Conservation (phyloP, 2,888 invertebrate species). For the Andrena fulva region DNA sequence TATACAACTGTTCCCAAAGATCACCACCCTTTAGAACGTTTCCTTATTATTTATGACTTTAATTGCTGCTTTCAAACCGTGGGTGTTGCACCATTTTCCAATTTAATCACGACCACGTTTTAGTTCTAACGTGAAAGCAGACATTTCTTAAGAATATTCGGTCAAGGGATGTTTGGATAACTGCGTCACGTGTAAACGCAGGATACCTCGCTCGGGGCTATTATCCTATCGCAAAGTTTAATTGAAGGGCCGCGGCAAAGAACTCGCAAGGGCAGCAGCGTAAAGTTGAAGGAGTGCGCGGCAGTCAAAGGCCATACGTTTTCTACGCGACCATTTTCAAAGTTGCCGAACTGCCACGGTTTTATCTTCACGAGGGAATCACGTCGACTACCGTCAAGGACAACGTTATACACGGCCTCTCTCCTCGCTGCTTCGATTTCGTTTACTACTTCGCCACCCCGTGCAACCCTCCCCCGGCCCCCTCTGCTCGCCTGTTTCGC, state of each 20-base stretch:
- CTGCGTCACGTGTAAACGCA: no score
- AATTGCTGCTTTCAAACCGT: no score
- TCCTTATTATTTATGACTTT: no score
- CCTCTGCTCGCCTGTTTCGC: constrained; percentile 34
- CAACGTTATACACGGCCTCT: constrained; percentile 50
- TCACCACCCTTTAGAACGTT: no score
- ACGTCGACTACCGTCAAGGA: constrained; percentile 70
- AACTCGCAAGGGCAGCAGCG: neutral
- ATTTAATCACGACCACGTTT: no score
- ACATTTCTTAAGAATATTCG: no score
- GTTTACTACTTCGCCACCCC: constrained; percentile 54
- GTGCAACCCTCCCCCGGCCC: constrained; percentile 21
- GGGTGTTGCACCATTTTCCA: no score
- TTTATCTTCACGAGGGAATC: constrained; percentile 74
- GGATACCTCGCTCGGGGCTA: no score
- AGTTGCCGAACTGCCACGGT: constrained; percentile 61
- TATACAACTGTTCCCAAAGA: no score
- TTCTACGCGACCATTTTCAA: constrained; percentile 40
- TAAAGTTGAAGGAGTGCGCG: neutral
- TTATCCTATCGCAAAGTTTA: constrained; percentile 3
- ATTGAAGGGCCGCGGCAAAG: neutral
- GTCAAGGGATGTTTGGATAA: no score
- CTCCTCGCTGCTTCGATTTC: constrained; percentile 69
- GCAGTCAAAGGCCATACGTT: constrained; percentile 10
- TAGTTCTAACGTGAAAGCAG: no score